A percentile compares a stretch with the other conserved stretches of the same genome.
These are phyloP conservation scores for Galerucella nymphaeae DNA, from an alignment of 2,888 invertebrate species.

Conservation along the genomic window DNA sequence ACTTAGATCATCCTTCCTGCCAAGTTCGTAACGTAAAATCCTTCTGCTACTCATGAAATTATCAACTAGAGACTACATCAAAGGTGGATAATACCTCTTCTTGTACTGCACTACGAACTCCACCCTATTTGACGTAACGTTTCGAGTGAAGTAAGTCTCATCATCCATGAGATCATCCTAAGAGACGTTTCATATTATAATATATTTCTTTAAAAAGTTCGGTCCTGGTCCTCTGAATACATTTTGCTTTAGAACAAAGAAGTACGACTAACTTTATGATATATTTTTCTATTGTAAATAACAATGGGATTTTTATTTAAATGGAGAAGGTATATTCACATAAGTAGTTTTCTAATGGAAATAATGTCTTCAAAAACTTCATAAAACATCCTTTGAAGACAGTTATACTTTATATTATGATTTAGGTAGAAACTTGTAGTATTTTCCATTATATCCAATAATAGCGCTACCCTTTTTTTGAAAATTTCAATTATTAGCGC, in stretches of 20 bases:
- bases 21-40: too few species aligned
- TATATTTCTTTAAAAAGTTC: not conserved
- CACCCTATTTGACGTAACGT: too few species aligned
- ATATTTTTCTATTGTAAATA: slow-evolving; percentile 4
- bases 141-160: too few species aligned
- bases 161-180: too few species aligned
- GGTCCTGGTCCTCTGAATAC: not conserved
- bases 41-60: too few species aligned
- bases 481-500: not conserved
- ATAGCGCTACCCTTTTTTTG: too few species aligned
- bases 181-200: too few species aligned
- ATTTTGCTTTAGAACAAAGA: not conserved
- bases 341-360: slow-evolving; percentile 8
- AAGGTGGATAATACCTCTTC: too few species aligned
- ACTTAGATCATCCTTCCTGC: too few species aligned
- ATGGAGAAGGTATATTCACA: not conserved
- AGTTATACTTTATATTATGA: not conserved
- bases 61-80: too few species aligned
- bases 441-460: too few species aligned
- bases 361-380: not conserved
- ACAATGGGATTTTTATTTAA: slow-evolving; percentile 1
- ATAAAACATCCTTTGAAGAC: not conserved
- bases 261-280: not conserved
- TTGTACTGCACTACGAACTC: too few species aligned
- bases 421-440: not conserved